Base-by-base conservation (phyloP, 2,888 invertebrate species). In the Acleris emargana region DNA sequence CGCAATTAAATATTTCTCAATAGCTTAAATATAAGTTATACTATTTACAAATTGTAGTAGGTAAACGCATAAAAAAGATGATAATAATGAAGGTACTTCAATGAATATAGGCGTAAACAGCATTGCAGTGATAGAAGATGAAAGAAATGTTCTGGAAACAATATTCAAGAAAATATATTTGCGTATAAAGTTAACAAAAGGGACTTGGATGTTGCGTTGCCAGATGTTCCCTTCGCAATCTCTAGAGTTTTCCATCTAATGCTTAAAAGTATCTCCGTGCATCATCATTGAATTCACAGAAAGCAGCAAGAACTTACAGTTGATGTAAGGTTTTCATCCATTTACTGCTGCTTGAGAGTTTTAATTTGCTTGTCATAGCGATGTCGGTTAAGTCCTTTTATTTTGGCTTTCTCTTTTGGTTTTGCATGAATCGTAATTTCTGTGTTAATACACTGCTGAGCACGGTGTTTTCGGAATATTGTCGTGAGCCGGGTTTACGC, bases 401-500 rank as follows among this genome's bases (percentile, higher is more conserved):
- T 42, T 20, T 25, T 9, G 22, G 54, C 13, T 59, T 5, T 32
- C 28, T 42, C 18, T 45, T 61, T 57, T 25, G 60, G 51, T 53
- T 66, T 59, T 45, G 66, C 64, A 64, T 60, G 66, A 52, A 66
- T 66, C 61, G 61, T 66, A 66, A 66, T 66, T 66, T 61, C 57
- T 61, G 66, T 66, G 60, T 57, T 66, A 66, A 66, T 66, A 66
- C 66, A 66, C 60, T 57, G 66, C 57, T 63, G 63, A 57, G 61
- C 66, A 66, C 60, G 57, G 66, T 66, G 66, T 61, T 57, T 55
- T 54, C 47, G 60, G 51, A 57, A 61, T 51, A 47, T 61, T 13
- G 45, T 57, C 61, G 66, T 51, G 60, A 51, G 51, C 50, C 17
- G 52, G 49, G 52, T 61, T 61, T 52, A 63, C 57, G 62, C 54